Conservation (phyloP, 2,888 invertebrate genomes). For the Cephus runcator region DNA sequence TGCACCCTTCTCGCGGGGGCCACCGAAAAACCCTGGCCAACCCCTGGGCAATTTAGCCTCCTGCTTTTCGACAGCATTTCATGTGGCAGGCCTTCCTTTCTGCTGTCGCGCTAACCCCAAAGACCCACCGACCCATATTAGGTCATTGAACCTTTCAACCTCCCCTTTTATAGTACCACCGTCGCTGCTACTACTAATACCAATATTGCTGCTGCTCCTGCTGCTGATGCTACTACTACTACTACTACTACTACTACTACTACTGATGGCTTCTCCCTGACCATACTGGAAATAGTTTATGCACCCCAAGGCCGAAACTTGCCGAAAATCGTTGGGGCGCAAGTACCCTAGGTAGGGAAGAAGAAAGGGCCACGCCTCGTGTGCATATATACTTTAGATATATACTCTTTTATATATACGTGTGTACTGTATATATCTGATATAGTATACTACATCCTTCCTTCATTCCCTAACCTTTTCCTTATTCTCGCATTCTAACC, state of each 20-base stretch:
- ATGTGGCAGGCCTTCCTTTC: background rate
- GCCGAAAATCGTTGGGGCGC: constrained; percentile 21
- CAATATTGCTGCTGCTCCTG: background rate
- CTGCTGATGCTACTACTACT: background rate
- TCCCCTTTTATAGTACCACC: background rate
- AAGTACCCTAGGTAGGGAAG: constrained; percentile 9
- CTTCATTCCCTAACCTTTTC: background rate
- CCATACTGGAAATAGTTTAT: constrained; percentile 1
- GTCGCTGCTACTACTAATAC: background rate
- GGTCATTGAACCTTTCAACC: constrained; percentile 35
- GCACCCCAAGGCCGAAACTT: constrained; percentile 17
- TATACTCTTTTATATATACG: background rate
- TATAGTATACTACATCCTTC: background rate
- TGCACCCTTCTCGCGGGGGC: background rate
- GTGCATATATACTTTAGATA: background rate
- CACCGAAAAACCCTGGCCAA: background rate
- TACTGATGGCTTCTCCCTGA: constrained; percentile 4
- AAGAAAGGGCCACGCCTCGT: constrained; percentile 23
- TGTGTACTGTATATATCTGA: background rate
- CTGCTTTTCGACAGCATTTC: constrained; percentile 1
- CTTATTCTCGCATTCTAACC: background rate
- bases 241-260: background rate
- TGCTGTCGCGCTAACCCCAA: constrained; percentile 15
- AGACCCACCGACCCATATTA: constrained; percentile 41
- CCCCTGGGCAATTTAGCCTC: background rate